Conservation (phyloP, 2,888 invertebrate genomes). For the Synergus laeviventris region DNA sequence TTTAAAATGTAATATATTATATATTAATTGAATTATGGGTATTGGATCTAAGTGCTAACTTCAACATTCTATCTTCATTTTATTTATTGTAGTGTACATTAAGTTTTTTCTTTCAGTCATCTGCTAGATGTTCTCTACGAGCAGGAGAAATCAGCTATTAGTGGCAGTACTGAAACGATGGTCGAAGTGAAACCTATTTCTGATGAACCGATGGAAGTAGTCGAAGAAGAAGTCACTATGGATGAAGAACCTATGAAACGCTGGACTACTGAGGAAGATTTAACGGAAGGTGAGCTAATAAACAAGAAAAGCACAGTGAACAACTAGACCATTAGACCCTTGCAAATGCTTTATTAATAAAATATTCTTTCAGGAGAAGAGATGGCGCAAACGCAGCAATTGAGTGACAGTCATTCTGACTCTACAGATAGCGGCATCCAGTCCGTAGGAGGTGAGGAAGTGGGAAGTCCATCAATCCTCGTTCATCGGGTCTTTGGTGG, state of each 20-base stretch:
- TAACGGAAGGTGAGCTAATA: constrained; percentile 68
- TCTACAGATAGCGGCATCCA: constrained; percentile 75
- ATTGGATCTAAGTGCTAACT: background rate
- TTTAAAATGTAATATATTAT: constrained; percentile 42
- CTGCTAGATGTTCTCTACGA: constrained; percentile 86
- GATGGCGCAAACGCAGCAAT: constrained; percentile 65
- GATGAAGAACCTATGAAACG: constrained; percentile 64
- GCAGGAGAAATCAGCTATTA: constrained; percentile 78
- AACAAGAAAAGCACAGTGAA: constrained; percentile 68
- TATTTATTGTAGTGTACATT: background rate
- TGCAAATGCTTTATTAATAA: background rate
- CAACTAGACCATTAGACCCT: too few relatives aligned
- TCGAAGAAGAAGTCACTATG: constrained; percentile 52
- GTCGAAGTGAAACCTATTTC: constrained; percentile 57
- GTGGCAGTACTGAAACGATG: constrained; percentile 52
- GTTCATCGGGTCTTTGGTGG: constrained; percentile 88
- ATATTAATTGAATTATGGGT: constrained; percentile 6
- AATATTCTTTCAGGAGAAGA: constrained; percentile 63
- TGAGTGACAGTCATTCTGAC: constrained; percentile 73
- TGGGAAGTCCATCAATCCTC: constrained; percentile 70
- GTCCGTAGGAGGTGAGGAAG: constrained; percentile 72
- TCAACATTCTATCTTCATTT: background rate
- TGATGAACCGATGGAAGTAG: constrained; percentile 58
- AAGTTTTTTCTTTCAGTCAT: constrained; percentile 73
- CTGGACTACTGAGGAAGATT: constrained; percentile 74